Percentiles rank a stretch among this genome's conserved stretches.
Evolutionary conservation across 2,113 vertebrate genomes (phyloP).

Genomic region (Sprattus sprattus): DNA sequence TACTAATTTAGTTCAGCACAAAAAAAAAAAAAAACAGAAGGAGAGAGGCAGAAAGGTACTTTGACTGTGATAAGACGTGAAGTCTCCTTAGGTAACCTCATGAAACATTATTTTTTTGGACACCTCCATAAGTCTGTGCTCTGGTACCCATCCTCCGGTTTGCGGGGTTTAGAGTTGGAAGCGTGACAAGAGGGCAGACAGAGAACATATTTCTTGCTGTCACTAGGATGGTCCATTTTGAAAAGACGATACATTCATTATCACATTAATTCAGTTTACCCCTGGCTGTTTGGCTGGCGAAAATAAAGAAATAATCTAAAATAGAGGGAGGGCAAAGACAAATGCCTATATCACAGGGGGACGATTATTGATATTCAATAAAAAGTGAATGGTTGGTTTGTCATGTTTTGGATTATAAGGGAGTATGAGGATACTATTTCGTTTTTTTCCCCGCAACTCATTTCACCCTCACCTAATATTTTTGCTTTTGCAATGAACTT

Average conservation of each 20-base stretch:
- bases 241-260: neutral
- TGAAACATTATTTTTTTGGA: constrained; percentile 55
- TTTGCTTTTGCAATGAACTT: neutral
- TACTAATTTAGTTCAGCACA: neutral
- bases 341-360: neutral
- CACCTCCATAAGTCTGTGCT: constrained; percentile 17
- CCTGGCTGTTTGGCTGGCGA: neutral
- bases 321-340: neutral
- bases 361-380: neutral
- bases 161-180: constrained; percentile 41
- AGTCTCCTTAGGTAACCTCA: constrained; percentile 47
- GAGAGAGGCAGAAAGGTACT: constrained; percentile 25
- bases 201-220: neutral
- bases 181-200: neutral
- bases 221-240: no score
- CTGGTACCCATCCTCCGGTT: constrained; percentile 20
- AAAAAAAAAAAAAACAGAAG: constrained; percentile 21
- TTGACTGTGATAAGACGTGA: constrained; percentile 52
- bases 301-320: neutral
- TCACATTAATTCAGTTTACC: neutral
- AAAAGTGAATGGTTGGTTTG: neutral
- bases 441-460: no score
- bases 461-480: neutral
- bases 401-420: neutral
- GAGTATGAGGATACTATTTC: neutral